Percentiles rank a stretch among this genome's conserved stretches.
phyloP scores from a whole-genome alignment of 1,140 invertebrate species.

The Sminthurides bifidus region DNA sequence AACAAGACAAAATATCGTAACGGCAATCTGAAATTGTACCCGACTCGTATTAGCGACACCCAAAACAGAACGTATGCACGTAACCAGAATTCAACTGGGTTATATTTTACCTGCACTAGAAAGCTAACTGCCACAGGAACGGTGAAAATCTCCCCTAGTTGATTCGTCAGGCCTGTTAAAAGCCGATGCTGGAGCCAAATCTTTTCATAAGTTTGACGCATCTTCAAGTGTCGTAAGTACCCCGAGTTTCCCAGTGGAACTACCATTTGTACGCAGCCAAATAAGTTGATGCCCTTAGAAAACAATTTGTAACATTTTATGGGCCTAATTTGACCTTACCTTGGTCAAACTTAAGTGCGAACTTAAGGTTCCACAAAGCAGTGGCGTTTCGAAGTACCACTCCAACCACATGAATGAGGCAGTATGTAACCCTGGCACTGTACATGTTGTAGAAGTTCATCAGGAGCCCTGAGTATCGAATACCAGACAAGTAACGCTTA shows the following conservation, averaged over 20 bases:
- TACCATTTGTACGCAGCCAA: too few species aligned
- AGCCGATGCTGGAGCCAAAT: slow-evolving; percentile 15
- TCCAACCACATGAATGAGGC: slow-evolving; percentile 9
- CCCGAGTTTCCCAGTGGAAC: not conserved
- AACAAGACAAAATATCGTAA: too few species aligned
- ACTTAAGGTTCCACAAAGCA: slow-evolving; percentile 27
- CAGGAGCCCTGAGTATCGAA: slow-evolving; percentile 8
- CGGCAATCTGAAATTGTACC: too few species aligned
- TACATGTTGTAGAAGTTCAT: slow-evolving; percentile 16
- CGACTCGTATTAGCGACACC: too few species aligned
- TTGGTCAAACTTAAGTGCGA: slow-evolving; percentile 17
- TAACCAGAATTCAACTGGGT: not conserved
- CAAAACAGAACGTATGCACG: too few species aligned
- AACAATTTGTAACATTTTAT: not conserved
- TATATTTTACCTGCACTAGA: not conserved
- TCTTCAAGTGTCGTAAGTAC: not conserved
- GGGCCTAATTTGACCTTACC: slow-evolving; percentile 5
- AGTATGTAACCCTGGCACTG: slow-evolving; percentile 3
- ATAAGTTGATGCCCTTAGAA: too few species aligned
- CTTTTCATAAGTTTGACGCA: not conserved
- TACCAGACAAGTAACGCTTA: too few species aligned
- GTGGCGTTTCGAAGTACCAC: slow-evolving; percentile 14
- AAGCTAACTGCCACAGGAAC: slow-evolving; percentile 3
- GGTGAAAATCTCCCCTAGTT: slow-evolving; percentile 7
- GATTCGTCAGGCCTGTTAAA: slow-evolving; percentile 1